phyloP scores from a whole-genome alignment of 2,888 invertebrate genomes.

The Empis livida region DNA sequence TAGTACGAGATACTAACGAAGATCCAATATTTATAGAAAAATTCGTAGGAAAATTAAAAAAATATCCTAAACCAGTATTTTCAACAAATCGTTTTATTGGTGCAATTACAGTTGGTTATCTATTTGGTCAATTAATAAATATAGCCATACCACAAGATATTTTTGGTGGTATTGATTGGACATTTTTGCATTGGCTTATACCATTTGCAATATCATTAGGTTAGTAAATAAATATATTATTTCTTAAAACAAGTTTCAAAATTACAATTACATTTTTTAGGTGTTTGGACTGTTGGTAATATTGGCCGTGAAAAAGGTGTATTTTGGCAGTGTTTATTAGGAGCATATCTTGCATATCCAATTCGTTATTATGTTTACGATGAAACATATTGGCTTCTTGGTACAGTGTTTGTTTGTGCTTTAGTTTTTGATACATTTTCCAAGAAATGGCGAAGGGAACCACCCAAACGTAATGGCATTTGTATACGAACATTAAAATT shows the following conservation, averaged over 20 bases:
- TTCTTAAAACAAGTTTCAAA: conserved; percentile 7
- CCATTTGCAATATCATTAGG: conserved; percentile 62
- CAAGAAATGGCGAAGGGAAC: conserved; percentile 64
- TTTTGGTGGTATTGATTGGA: conserved; percentile 55
- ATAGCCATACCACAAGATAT: conserved; percentile 66
- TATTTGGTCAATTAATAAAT: conserved; percentile 64
- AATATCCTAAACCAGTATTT: conserved; percentile 65
- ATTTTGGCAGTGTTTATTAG: conserved; percentile 53
- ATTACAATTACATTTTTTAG: too few relatives aligned
- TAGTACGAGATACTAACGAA: conserved; percentile 70
- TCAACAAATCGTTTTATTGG: conserved; percentile 65
- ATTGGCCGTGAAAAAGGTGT: conserved; percentile 70
- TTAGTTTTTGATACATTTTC: conserved; percentile 62
- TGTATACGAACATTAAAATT: conserved; percentile 47
- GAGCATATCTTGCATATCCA: conserved; percentile 53
- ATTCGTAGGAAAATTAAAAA: conserved; percentile 47
- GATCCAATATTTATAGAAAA: conserved; percentile 53
- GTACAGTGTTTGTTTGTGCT: conserved; percentile 52
- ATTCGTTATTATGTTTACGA: conserved; percentile 60
- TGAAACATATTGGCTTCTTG: conserved; percentile 54
- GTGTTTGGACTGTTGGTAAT: conserved; percentile 83
- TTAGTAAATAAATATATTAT: conserved; percentile 24
- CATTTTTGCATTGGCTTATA: conserved; percentile 55
- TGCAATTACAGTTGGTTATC: conserved; percentile 62
- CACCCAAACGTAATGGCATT: conserved; percentile 36